Evolutionary conservation across 1,140 invertebrate genomes (phyloP).

Genomic region (Eufriesea mexicana): DNA sequence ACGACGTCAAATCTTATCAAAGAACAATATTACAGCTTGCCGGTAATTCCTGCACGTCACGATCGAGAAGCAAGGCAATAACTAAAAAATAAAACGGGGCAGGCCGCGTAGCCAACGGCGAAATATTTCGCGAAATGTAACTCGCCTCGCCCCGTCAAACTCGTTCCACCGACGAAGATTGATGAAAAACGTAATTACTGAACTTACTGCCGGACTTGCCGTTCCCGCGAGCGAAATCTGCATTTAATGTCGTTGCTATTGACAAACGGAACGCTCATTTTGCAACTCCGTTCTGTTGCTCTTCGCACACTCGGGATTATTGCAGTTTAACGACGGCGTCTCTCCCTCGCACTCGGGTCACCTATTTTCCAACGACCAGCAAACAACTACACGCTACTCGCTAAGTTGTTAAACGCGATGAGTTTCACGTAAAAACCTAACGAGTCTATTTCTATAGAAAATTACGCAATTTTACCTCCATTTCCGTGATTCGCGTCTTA

Average conservation of each 20-base stretch:
- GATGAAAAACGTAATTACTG: constrained; percentile 62
- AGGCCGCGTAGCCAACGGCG: background rate
- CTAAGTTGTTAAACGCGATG: no score
- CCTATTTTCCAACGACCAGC: no score
- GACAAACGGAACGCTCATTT: constrained; percentile 17
- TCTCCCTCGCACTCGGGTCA: background rate
- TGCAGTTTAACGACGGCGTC: background rate
- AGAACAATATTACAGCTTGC: constrained; percentile 29
- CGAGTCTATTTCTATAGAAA: no score
- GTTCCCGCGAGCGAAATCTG: background rate
- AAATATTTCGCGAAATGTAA: constrained; percentile 27
- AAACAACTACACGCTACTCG: background rate
- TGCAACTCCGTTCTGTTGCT: background rate
- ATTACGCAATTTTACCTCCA: no score
- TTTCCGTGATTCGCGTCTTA: no score
- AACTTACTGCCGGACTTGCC: constrained; percentile 34
- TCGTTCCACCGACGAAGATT: constrained; percentile 53
- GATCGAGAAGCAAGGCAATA: constrained; percentile 6
- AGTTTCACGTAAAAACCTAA: no score
- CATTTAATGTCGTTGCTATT: constrained; percentile 30
- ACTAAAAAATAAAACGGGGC: constrained; percentile 9
- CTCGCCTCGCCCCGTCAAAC: constrained; percentile 23
- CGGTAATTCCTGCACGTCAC: constrained; percentile 34
- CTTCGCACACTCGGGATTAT: background rate
- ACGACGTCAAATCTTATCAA: constrained; percentile 28